These are phyloP conservation scores for Ispidina picta DNA, from an alignment of 2,797 vertebrate species.

Conservation along the genomic window DNA sequence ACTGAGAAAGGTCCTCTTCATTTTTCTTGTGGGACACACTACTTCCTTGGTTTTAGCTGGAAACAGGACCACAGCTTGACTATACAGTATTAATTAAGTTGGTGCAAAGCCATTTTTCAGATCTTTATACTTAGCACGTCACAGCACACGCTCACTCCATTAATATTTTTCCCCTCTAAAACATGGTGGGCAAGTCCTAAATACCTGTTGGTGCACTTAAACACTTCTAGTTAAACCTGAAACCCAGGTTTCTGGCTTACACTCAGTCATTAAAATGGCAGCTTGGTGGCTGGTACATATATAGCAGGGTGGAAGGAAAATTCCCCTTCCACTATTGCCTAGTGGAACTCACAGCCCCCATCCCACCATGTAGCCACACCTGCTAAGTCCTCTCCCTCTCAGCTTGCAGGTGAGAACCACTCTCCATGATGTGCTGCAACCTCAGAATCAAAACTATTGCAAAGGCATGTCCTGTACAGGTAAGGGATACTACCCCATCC, in stretches of 20 bases:
- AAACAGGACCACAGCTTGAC: background rate
- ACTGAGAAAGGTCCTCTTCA: background rate
- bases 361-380: too few relatives aligned
- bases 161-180: background rate
- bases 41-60: background rate
- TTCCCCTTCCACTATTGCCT: accelerated
- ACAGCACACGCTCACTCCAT: background rate
- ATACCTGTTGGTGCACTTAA: background rate
- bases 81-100: accelerated
- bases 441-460: conserved; percentile 5
- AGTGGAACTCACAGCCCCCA: accelerated
- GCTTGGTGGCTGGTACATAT: accelerated
- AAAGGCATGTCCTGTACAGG: background rate
- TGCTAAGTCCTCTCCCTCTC: background rate
- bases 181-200: background rate
- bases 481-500: background rate
- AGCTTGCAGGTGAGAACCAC: background rate
- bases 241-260: background rate
- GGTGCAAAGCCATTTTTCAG: background rate
- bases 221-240: background rate
- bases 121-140: accelerated
- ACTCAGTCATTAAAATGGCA: background rate
- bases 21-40: background rate
- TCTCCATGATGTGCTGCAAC: background rate
- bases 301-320: background rate